Percentiles rank a stretch among this genome's conserved stretches.
Evolutionary conservation across 2,113 vertebrate species (phyloP).

Genomic region (Strigops habroptila): DNA sequence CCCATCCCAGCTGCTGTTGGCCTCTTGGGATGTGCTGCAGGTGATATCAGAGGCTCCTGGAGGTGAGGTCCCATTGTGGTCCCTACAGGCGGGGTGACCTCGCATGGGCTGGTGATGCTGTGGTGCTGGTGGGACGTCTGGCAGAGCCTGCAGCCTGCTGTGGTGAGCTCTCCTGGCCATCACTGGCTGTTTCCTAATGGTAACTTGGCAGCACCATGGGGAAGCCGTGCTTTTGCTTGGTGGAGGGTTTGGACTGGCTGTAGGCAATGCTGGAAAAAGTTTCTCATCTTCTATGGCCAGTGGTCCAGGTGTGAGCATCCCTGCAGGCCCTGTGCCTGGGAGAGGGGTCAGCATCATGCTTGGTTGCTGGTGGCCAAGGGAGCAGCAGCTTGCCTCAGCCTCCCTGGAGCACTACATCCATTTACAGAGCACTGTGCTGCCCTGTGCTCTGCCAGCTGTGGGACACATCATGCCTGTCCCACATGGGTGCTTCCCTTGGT

Average conservation of each 20-base stretch:
- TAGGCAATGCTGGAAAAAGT: neutral
- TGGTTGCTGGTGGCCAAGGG: fast-evolving
- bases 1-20: neutral
- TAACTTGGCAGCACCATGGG: fast-evolving
- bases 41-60: fast-evolving
- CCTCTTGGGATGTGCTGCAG: fast-evolving
- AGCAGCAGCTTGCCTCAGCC: fast-evolving
- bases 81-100: fast-evolving
- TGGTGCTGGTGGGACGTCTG: fast-evolving
- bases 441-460: too few relatives aligned
- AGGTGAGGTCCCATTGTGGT: fast-evolving
- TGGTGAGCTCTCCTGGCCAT: fast-evolving
- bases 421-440: fast-evolving
- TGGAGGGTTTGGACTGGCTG: fast-evolving
- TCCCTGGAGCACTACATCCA: fast-evolving
- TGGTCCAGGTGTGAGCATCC: neutral
- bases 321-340: fast-evolving
- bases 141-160: fast-evolving
- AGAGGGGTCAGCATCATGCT: fast-evolving
- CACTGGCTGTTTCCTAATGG: fast-evolving
- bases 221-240: fast-evolving
- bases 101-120: neutral
- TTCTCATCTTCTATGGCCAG: neutral
- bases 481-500: fast-evolving
- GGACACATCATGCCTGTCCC: neutral